These are phyloP conservation scores for Caenorhabditis doughertyi DNA, from an alignment of 2,888 invertebrate species.

Conservation along the genomic window DNA sequence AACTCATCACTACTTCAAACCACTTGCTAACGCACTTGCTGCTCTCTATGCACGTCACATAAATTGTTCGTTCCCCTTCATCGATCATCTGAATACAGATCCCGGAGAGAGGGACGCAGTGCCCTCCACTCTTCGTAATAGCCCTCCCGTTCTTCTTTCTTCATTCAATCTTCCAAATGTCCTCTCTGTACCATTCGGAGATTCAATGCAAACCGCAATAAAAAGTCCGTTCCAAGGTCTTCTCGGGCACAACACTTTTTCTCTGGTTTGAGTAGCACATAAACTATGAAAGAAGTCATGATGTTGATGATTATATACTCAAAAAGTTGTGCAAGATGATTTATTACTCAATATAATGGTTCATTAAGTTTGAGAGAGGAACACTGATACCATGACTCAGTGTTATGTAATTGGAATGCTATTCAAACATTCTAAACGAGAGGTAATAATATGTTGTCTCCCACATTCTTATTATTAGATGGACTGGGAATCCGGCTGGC, in stretches of 20 bases:
- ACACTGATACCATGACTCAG: constrained; percentile 12
- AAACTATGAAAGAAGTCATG: constrained; percentile 14
- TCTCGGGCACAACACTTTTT: constrained; percentile 25
- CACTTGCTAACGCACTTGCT: background rate
- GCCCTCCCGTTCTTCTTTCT: constrained; percentile 39
- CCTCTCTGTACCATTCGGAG: constrained; percentile 33
- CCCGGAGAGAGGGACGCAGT: constrained; percentile 51
- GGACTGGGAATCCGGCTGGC: background rate
- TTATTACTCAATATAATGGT: constrained; percentile 22
- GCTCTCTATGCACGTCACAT: constrained; percentile 30
- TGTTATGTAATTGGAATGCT: constrained; percentile 14
- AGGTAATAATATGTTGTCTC: no score
- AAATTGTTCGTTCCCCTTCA: constrained; percentile 24
- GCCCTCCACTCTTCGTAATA: constrained; percentile 48
- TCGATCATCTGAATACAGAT: constrained; percentile 47
- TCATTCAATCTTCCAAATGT: constrained; percentile 8
- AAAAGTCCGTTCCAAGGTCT: constrained; percentile 61
- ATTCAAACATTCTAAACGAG: constrained; percentile 3
- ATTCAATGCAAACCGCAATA: constrained; percentile 54
- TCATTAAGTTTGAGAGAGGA: constrained; percentile 1
- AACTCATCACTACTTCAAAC: constrained; percentile 8
- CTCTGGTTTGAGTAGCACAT: constrained; percentile 18
- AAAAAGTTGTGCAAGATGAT: constrained; percentile 36
- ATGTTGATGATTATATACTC: constrained; percentile 30
- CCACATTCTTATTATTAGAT: background rate